Base-by-base conservation (phyloP, 1,140 invertebrate genomes). In the Leptinotarsa defecta region DNA sequence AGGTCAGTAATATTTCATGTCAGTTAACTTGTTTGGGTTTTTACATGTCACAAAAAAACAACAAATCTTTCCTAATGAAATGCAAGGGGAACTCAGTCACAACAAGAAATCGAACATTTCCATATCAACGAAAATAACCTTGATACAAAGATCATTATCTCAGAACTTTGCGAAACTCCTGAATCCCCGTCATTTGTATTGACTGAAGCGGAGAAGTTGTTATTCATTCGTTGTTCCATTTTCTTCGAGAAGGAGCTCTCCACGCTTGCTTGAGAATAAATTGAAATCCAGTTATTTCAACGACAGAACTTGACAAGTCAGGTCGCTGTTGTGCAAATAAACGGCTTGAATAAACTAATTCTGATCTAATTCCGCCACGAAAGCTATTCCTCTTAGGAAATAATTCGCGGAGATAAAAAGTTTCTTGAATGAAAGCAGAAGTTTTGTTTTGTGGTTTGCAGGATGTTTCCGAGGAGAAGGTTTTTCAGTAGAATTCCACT, bases 261-360 rank as follows among this genome's bases (percentile, higher is more conserved):
- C 49, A 64, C 71, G 69, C 68, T 73, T 73, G 75, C 68, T 73
- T 73, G 75, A 34, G 68, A 68, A 76, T 76, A 76, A 76, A 76
- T 76, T 73, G 70, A 76, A 76, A 76, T 76, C 71, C 75, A 68
- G 70, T 76, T 76, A 76, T 76, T 76, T 73, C 71, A 69, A 68
- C 75, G 64, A 43, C 62, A 68, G 27, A 76, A 73, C 62, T 48
- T 61, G 67, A 73, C 64, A 76, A 63, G 43, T 71, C 70, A 62
- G 61, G 65, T 68, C 65, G 67, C 68, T 27, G 48, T 62, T 76
- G 64, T 71, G 69, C 68, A 73, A 76, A 76, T 76, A 76, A 76
- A 76, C 71, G 68, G 75, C 71, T 76, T 76, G 61, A 76, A 73
- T 57, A 68, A 76, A 52, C 75, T 73, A 76, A 76, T 76, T 76